Conservation (phyloP, 2,113 vertebrate genomes). For the Balaenoptera acutorostrata region DNA sequence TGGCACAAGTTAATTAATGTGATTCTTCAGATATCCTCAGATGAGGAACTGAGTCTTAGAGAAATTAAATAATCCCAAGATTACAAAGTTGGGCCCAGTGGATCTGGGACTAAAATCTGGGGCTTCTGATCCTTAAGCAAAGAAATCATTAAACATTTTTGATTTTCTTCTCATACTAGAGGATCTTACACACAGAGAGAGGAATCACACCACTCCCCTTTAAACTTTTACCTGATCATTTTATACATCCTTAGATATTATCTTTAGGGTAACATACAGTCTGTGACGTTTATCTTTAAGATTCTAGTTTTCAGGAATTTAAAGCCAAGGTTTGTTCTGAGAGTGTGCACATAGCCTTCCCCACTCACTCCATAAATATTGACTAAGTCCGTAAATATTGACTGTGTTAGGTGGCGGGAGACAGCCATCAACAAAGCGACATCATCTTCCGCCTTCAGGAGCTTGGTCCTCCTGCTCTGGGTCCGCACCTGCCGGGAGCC, state of each 20-base stretch:
- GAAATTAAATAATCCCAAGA: background rate
- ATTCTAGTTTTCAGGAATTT: background rate
- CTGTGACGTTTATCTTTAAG: background rate
- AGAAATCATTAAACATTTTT: background rate
- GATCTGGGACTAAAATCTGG: background rate
- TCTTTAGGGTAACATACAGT: background rate
- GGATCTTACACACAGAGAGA: background rate
- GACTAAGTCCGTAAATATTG: background rate
- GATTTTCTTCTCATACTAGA: background rate
- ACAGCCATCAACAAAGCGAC: background rate
- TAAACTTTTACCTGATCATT: background rate
- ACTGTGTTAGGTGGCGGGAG: background rate
- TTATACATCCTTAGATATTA: background rate
- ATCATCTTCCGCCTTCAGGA: rapidly evolving
- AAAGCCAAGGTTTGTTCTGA: background rate
- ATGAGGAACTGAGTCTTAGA: background rate
- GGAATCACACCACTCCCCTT: background rate
- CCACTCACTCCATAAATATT: background rate
- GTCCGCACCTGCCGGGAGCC: background rate
- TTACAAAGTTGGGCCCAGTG: background rate
- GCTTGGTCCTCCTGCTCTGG: too few species aligned
- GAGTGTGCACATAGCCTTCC: background rate
- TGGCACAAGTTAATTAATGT: background rate
- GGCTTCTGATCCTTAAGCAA: background rate
- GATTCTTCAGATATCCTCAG: background rate